Evolutionary conservation across 2,888 invertebrate genomes (phyloP).

Genomic region (Scaptomyza reducta): DNA sequence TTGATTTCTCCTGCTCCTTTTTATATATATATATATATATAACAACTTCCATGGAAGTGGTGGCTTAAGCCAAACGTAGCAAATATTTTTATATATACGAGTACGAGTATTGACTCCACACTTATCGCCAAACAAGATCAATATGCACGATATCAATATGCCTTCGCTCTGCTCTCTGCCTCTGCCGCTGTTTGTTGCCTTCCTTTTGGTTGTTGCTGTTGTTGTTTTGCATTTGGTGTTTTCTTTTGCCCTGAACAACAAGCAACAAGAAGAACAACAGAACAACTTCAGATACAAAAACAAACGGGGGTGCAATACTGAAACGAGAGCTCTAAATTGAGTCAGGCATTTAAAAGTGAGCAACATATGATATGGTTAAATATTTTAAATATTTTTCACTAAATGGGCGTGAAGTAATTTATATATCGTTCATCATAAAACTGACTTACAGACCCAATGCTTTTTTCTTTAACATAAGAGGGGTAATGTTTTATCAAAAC

Average conservation of each 20-base stretch:
- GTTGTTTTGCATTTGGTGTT: slow-evolving; percentile 34
- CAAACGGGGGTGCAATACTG: slow-evolving; percentile 28
- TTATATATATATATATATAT: slow-evolving; percentile 43
- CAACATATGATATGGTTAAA: slow-evolving; percentile 21
- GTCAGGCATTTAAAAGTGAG: slow-evolving; percentile 35
- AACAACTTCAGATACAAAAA: slow-evolving; percentile 12
- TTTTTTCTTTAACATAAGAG: no score
- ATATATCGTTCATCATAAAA: no score
- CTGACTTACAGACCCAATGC: no score
- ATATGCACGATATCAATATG: slow-evolving; percentile 84
- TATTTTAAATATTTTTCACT: no score
- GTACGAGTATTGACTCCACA: slow-evolving; percentile 59
- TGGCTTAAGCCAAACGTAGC: slow-evolving; percentile 78
- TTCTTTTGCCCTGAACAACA: slow-evolving; percentile 37
- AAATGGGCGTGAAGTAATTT: no score
- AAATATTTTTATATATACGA: slow-evolving; percentile 69
- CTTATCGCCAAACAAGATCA: slow-evolving; percentile 84
- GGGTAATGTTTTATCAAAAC: no score
- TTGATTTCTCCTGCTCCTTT: slow-evolving; percentile 24
- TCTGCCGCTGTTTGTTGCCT: slow-evolving; percentile 3
- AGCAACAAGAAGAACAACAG: slow-evolving; percentile 40
- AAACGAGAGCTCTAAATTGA: slow-evolving; percentile 7
- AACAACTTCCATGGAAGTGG: slow-evolving; percentile 83
- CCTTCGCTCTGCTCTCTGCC: slow-evolving; percentile 27
- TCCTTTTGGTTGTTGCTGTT: not conserved